Evolutionary conservation across 2,888 invertebrate species (phyloP), one percentile per base, ranked within the genome.

Genomic region (Meloe dianella): DNA sequence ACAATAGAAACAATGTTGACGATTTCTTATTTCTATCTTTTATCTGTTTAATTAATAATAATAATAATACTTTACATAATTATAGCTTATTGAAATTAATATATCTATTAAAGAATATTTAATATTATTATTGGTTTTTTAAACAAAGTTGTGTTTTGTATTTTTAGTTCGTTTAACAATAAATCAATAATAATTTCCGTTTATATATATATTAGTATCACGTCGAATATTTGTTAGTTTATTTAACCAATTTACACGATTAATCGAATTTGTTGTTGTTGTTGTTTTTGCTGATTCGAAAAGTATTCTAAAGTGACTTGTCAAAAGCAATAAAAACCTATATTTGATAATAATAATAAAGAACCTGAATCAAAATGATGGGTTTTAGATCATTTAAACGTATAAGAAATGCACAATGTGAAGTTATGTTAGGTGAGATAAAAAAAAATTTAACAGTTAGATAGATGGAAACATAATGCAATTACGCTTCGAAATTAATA

Each of bases 401-500:
- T 60, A 85, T 90, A 69, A 85, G 91, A 79, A 88, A 88, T 82
- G 87, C 88, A 74, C 87, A 88, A 82, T 90, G 88, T 83, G 92
- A 92, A 85, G 86, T 92, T 68, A 84, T 92, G 75, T 85, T 92
- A 78, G 92, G 92, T 92, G 22, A 61, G 29, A 20, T 41, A 7
- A 17, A 41, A 12, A 35, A 30, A 35, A 14, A 12, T 35, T 14
- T 0, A 47, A 47, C 20, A 47, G n/a, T n/a, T n/a, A n/a, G n/a
- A n/a, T n/a, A n/a, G n/a, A n/a, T n/a, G n/a, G n/a, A n/a, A n/a
- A n/a, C n/a, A n/a, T n/a, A n/a, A n/a, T n/a, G n/a, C n/a, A 41
- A 35, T 14, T 35, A 35, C 12, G 35, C 7, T 41, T 41, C 38
- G 1, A 47, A 20, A 10, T 47, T 47, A 35, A 35, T 35, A 47